A percentile compares a stretch with the other conserved stretches of the same genome.
These are phyloP conservation scores for Amphipoea oculea DNA, from an alignment of 2,888 invertebrate genomes.

Conservation along the genomic window DNA sequence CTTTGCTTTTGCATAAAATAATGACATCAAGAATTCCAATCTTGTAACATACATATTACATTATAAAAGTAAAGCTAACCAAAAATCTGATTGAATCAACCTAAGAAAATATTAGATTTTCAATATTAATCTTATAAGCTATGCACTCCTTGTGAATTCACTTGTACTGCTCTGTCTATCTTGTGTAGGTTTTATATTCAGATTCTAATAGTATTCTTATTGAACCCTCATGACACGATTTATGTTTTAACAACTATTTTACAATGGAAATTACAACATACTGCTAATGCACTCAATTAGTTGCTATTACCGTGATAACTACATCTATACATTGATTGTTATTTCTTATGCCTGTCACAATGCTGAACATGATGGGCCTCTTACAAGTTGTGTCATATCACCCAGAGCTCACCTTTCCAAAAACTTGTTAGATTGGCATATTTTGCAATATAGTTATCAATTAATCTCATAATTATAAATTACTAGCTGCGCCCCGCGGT, in stretches of 20 bases:
- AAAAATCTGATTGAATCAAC: not conserved
- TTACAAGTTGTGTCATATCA: not conserved
- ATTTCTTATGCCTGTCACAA: not conserved
- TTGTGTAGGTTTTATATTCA: not conserved
- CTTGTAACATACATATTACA: not conserved
- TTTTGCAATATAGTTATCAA: not conserved
- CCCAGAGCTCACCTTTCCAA: too few relatives aligned
- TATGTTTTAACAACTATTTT: not conserved
- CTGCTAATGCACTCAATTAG: not conserved
- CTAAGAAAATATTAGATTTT: not conserved
- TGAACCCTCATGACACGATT: not conserved
- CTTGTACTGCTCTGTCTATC: not conserved
- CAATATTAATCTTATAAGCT: not conserved
- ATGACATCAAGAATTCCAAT: not conserved
- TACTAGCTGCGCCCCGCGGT: too few relatives aligned
- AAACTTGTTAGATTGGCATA: not conserved
- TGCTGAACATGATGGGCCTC: not conserved
- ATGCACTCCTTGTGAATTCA: not conserved
- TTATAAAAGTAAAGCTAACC: not conserved
- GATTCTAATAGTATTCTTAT: conserved; percentile 21
- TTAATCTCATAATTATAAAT: too few relatives aligned
- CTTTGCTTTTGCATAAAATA: not conserved
- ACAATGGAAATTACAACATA: not conserved
- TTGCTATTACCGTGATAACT: not conserved
- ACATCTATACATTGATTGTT: not conserved